Evolutionary conservation across 2,888 invertebrate genomes (phyloP), one percentile per base, ranked within the genome.

Genomic region (Pimpla rufipes): DNA sequence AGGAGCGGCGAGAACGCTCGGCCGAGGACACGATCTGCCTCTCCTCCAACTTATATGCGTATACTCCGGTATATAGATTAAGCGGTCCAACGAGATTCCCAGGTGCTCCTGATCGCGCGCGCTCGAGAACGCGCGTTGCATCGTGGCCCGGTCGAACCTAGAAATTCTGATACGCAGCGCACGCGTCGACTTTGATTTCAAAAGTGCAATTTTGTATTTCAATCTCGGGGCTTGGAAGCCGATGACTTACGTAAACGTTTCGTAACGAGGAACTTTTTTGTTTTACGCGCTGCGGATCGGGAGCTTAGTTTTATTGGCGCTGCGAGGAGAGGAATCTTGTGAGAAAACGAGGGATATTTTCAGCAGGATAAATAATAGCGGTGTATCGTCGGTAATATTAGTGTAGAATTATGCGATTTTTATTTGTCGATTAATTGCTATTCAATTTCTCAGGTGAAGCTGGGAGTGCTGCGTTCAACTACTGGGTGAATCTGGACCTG

Each of bases 31-130:
- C 70, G 64, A 40, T 52, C 37, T 67, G n/a, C 57, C 13, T 52
- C 18, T 18, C 45, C 55, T 71, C 23, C 70, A 45, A 75, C 37
- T 52, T 64, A 21, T 23, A 52, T 62, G 42, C 40, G 59, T 77
- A n/a, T n/a, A 70, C 55, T 77, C 70, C 68, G 70, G 77, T 77
- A 80, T 83, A 77, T 70, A 74, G 77, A 83, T 80, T 74, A 83
- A 83, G 83, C 68, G 73, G 80, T 83, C 67, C 77, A 83, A 57
- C 80, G 68, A 83, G 83, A 80, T 83, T 83, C 80, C 80, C 83
- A 83, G 80, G 77, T 80, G 80, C 66, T 77, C 21, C 45, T 21
- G 66, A 52, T 52, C 35, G 67, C 13, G 18, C 29, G 29, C 29
- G 2, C 29, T 75, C 70, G 68, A 42, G 77, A 21, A 37, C 16